These are phyloP conservation scores for Biston stratarius DNA, from an alignment of 2,888 invertebrate species.

Conservation along the genomic window DNA sequence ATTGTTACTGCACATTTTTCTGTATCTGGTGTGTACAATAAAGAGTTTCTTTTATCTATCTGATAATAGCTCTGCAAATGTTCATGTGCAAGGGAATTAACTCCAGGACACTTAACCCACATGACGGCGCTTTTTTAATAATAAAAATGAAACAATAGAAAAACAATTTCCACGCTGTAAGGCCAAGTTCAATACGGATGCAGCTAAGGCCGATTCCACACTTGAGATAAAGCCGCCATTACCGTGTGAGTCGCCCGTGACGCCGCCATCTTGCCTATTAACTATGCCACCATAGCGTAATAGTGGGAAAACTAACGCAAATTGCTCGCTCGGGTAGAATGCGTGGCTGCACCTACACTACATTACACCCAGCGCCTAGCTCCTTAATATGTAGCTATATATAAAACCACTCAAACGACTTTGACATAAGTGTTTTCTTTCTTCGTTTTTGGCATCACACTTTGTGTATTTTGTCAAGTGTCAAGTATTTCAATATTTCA, in stretches of 20 bases:
- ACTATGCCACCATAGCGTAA: conserved; percentile 64
- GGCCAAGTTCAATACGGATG: conserved; percentile 67
- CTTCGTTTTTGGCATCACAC: too few species aligned
- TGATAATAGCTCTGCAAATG: too few species aligned
- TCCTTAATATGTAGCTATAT: too few species aligned
- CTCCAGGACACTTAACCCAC: too few species aligned
- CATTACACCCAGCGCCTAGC: too few species aligned
- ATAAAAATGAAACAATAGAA: conserved; percentile 48
- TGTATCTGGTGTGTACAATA: too few species aligned
- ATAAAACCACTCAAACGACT: not conserved
- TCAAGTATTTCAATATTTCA: too few species aligned
- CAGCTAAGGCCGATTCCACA: conserved; percentile 79
- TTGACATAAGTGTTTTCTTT: not conserved
- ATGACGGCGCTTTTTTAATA: not conserved
- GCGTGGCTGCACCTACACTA: not conserved
- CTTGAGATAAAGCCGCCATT: conserved; percentile 75
- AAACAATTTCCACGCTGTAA: conserved; percentile 51
- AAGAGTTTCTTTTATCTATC: too few species aligned
- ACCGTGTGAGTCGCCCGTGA: conserved; percentile 81
- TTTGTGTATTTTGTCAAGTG: too few species aligned
- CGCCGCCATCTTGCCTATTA: conserved; percentile 80
- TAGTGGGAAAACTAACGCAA: conserved; percentile 77
- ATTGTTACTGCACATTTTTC: too few species aligned
- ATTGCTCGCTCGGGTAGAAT: conserved; percentile 31
- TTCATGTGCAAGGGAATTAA: too few species aligned